A percentile compares a stretch with the other conserved stretches of the same genome.
Evolutionary conservation across 2,113 vertebrate genomes (phyloP).

Genomic region (Heptranchias perlo): DNA sequence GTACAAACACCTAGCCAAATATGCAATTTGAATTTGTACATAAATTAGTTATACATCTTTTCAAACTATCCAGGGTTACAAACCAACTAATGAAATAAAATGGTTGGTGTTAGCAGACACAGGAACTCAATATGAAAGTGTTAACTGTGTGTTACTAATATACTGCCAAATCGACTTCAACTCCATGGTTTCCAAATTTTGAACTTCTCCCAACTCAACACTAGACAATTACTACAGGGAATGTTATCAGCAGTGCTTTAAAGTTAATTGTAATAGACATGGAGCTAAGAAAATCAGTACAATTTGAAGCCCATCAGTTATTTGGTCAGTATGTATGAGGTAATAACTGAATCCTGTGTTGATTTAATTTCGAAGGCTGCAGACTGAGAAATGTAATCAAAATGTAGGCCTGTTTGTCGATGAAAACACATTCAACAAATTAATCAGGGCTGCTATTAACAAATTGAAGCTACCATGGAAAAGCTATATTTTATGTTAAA

Average conservation of each 20-base stretch:
- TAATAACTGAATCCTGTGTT: not conserved
- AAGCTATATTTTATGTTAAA: not conserved
- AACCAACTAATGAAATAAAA: not conserved
- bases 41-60: not conserved
- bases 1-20: not conserved
- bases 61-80: not conserved
- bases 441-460: conserved; percentile 16
- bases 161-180: not conserved
- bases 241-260: not conserved
- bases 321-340: not conserved
- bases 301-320: not conserved
- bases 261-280: not conserved
- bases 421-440: not conserved
- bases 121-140: not conserved
- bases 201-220: not conserved
- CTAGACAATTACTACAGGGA: not conserved
- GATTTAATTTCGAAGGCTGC: not conserved
- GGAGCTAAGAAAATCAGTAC: not conserved
- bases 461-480: not conserved
- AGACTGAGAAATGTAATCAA: not conserved
- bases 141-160: not conserved
- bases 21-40: not conserved
- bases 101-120: not conserved
- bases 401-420: not conserved
- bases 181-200: not conserved